Evolutionary conservation across 2,888 invertebrate genomes (phyloP), one percentile per base, ranked within the genome.

Genomic region (Achlya flavicornis): DNA sequence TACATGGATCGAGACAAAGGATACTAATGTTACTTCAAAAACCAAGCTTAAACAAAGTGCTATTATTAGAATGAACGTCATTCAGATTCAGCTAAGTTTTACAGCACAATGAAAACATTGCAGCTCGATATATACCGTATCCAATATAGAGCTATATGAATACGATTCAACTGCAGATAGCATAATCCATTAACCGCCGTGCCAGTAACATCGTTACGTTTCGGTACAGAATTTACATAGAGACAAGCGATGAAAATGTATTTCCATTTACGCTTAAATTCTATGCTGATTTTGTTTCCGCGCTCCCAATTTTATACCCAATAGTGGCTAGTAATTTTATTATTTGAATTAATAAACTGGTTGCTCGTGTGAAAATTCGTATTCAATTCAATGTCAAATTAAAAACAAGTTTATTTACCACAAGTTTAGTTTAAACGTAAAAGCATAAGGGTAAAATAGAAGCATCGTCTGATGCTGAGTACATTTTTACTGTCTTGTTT

Each of bases 161-260:
- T 63, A 62, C 73, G 77, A 83, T 80, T 72, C 74, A 67, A 74
- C 74, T 79, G 76, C 77, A 83, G 81, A 80, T 83, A 84, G 80
- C 77, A 81, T 83, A 83, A 86, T 84, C 83, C 83, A 86, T 86
- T 85, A 87, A 81, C 82, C 72, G 71, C 76, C 74, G 76, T 73
- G 75, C 79, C 80, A 77, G 82, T 90, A 89, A 90, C 84, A 83
- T 81, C 74, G 86, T 90, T 88, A 88, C 81, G 81, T 84, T 85
- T 83, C 81, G 83, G 75, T 76, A 69, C 76, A 75, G 75, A 76
- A 90, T 91, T 91, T 87, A 85, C 89, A 91, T 89, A 87, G 78
- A 81, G 78, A 75, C 75, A 74, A 82, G 77, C 78, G 78, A 76
- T 84, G 85, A 73, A 88, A 88, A 83, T 85, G 78, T 78, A 78